Base-by-base conservation (phyloP, 2,797 vertebrate genomes). In the Emys orbicularis region DNA sequence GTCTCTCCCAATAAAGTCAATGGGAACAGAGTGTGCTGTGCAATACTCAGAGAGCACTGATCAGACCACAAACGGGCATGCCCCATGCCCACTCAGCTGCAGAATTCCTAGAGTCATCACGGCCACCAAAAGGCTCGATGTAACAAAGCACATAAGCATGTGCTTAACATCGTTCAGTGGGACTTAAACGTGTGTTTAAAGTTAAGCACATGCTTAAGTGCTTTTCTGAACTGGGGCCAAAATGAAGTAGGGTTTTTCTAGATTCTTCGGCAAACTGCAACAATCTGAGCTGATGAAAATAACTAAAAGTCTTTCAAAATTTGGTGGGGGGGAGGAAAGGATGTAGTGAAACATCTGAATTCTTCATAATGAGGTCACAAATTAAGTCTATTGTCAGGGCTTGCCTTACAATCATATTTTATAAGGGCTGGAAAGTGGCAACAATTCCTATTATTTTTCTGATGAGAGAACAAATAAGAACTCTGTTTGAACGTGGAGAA, bases 251-350 rank as follows among this genome's bases (percentile, higher is more conserved):
- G 27, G 47, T 11, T 72, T 74, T 90, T 76, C 68, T 37, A 50
- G 47, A 57, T n/a, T 76, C 87, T 91, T 29, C 53, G 85, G 88
- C 47, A 86, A 81, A 21, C 47, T 90, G 50, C n/a, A 89, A 5
- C 47, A 77, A 54, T 72, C 54, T 84, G 79, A 79, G 82, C 44
- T 49, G 44, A 13, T 49, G 27, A 49, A 76, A 77, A 77, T 77
- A 41, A 47, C 74, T 47, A 76, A 31, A 76, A 15, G 44, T 27
- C 13, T 90, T 93, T 92, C 90, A 81, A 88, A 93, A 41, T 41
- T 15, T 10, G 21, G 23, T 29, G 13, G 7, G 7, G 21, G 12
- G 27, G 15, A 2, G 4, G 1, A 4, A 4, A 44, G 12, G 27
- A 47, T 5, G 7, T 49, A 29, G 27, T 47, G 27, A 47, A 47